These are phyloP conservation scores for Meleagris gallopavo DNA, from an alignment of 2,113 vertebrate species.

Conservation along the genomic window DNA sequence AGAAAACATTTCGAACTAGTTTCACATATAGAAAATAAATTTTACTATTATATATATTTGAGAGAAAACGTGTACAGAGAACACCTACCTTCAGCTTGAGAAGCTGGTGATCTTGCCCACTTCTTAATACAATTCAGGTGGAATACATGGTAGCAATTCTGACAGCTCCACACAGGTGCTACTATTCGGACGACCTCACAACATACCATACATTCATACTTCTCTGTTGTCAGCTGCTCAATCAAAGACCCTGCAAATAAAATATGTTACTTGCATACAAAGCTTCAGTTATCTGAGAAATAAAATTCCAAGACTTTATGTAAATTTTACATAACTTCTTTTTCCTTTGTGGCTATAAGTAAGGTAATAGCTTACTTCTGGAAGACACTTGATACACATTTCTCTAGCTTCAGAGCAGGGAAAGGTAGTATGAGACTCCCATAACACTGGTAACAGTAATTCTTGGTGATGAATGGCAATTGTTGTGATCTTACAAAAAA, in stretches of 20 bases:
- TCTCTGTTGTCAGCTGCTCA: constrained; percentile 95
- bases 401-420: background rate
- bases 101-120: constrained; percentile 95
- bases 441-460: background rate
- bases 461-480: background rate
- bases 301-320: background rate
- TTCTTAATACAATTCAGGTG: constrained; percentile 98
- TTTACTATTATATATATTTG: background rate
- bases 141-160: constrained; percentile 96
- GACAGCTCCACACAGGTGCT: constrained; percentile 95
- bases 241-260: constrained; percentile 88
- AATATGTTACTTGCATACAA: background rate
- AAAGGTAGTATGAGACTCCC: background rate
- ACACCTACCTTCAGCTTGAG: constrained; percentile 90
- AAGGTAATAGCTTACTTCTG: background rate
- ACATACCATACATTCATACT: constrained; percentile 99
- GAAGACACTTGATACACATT: background rate
- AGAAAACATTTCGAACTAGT: background rate
- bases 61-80: background rate
- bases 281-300: background rate
- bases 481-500: background rate
- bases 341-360: background rate
- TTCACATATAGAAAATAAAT: background rate
- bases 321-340: background rate
- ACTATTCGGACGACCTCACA: constrained; percentile 91